Evolutionary conservation across 2,888 invertebrate species (phyloP), one percentile per base, ranked within the genome.

Genomic region (Omphaloscelis lunosa): DNA sequence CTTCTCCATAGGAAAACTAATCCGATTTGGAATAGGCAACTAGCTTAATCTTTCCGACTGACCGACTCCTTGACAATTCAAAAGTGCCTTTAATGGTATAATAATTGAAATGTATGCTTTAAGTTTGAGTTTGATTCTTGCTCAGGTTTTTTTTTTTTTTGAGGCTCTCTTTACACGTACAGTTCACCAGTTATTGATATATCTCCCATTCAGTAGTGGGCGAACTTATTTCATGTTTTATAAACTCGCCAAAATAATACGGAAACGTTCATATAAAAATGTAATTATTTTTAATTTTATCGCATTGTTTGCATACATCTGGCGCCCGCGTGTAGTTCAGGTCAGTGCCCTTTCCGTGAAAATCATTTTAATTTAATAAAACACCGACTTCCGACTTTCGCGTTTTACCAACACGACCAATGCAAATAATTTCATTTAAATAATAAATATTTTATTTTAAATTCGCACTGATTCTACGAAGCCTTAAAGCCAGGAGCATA

Each of bases 301-400:
- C 48, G 0, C 65, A 62, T 65, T 48, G 65, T 72, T 66, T 66
- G 62, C 59, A 12, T 56, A 27, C 65, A 77, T 69, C 68, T 76
- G 80, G 45, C 34, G 11, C 29, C 71, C 59, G 27, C 77, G 69
- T 51, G 45, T 59, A 45, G 29, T 76, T 75, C 59, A 69, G 85
- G 85, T 80, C 85, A 82, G 58, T 61, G 71, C 51, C 29, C 9
- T 63, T 75, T 63, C 17, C 63, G 20, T 51, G 75, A n/a, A 67
- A 80, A 84, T 68, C 7, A 80, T 71, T 84, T 80, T 59, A 48
- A 20, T 58, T 20, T 58, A 53, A 51, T 82, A 62, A 61, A 70
- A 80, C 51, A 48, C 48, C 17, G 4, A 74, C 66, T 74, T 77
- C 68, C 78, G 68, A 58, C 17, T 34, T 74, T 8, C 23, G 51